Conservation (phyloP, 2,888 invertebrate genomes). For the Melipona bicolor region DNA sequence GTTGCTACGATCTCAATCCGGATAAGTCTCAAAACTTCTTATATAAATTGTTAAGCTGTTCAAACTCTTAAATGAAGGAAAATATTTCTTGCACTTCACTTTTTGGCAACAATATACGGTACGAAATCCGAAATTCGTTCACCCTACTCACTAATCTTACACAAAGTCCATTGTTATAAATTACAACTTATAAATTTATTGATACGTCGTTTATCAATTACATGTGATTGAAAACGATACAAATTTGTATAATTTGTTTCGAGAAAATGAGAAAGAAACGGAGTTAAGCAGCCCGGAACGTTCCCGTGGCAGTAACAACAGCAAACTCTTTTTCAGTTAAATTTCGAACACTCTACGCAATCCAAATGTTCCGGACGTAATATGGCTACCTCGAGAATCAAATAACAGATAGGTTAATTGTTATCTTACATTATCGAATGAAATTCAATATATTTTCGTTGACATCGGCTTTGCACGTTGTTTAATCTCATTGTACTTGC, state of each 20-base stretch:
- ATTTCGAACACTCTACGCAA: conserved; percentile 34
- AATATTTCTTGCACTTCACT: conserved; percentile 9
- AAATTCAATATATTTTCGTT: not conserved
- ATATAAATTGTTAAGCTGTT: conserved; percentile 9
- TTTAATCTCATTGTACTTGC: not conserved
- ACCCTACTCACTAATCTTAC: conserved; percentile 19
- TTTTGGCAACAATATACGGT: conserved; percentile 16
- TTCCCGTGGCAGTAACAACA: conserved; percentile 17
- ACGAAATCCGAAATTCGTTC: conserved; percentile 43
- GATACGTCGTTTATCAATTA: not conserved
- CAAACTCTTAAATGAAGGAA: not conserved
- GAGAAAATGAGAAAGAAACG: not conserved
- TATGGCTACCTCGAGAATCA: conserved; percentile 39
- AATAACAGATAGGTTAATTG: conserved; percentile 24
- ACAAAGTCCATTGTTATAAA: conserved; percentile 6
- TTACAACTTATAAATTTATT: not conserved
- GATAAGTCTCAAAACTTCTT: conserved; percentile 6
- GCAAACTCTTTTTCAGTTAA: conserved; percentile 15
- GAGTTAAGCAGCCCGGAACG: not conserved
- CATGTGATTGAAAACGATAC: not conserved
- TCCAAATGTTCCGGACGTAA: conserved; percentile 24
- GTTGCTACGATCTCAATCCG: conserved; percentile 6
- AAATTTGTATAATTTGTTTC: not conserved
- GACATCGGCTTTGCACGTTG: not conserved
- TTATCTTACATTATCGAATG: not conserved